These are phyloP conservation scores for Rhyzopertha dominica DNA, from an alignment of 1,140 invertebrate genomes.

Conservation along the genomic window DNA sequence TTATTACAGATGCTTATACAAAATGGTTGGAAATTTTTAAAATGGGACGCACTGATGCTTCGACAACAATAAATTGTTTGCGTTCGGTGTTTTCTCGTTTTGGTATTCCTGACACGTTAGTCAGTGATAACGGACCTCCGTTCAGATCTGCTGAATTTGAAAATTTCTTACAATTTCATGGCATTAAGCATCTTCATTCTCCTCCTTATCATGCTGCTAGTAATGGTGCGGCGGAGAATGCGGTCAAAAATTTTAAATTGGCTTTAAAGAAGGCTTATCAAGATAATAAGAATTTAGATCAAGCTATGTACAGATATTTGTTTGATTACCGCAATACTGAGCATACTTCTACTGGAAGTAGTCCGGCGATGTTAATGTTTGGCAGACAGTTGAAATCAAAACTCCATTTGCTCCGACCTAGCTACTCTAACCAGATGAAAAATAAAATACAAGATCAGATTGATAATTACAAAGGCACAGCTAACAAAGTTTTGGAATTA, in stretches of 20 bases:
- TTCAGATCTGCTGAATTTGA: conserved; percentile 35
- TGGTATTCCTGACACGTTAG: conserved; percentile 35
- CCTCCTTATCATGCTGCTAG: conserved; percentile 39
- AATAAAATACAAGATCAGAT: no score
- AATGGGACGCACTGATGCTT: not conserved
- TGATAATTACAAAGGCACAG: no score
- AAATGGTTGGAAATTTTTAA: conserved; percentile 14
- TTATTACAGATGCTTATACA: conserved; percentile 11
- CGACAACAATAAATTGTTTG: conserved; percentile 1
- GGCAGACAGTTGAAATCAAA: no score
- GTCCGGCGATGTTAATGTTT: conserved; percentile 22
- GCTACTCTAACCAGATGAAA: no score
- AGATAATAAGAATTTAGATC: conserved; percentile 6
- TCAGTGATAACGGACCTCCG: conserved; percentile 38
- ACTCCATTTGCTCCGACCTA: no score
- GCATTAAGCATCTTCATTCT: conserved; percentile 34
- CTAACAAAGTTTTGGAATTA: no score
- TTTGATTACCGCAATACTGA: conserved; percentile 27
- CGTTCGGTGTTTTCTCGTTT: conserved; percentile 20
- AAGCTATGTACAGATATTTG: conserved; percentile 19
- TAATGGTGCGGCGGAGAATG: conserved; percentile 44
- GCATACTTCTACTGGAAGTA: conserved; percentile 20
- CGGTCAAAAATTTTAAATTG: conserved; percentile 43
- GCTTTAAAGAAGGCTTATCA: conserved; percentile 31
- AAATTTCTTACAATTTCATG: conserved; percentile 32